These are phyloP conservation scores for Helicoverpa zea DNA, from an alignment of 1,140 invertebrate species.

Conservation along the genomic window DNA sequence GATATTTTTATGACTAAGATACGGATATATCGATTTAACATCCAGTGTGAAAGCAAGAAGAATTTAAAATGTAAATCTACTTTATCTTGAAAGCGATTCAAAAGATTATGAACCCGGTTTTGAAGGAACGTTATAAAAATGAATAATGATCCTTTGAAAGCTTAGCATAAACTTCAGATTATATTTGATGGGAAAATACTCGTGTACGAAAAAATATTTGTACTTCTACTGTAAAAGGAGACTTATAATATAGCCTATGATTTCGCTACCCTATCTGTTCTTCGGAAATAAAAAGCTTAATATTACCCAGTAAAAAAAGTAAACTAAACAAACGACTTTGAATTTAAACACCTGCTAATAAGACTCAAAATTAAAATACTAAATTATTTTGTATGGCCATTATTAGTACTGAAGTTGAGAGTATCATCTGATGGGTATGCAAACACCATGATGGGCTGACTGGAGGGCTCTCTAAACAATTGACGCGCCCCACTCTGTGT, in stretches of 20 bases:
- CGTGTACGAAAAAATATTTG: neutral
- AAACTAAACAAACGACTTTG: too few relatives aligned
- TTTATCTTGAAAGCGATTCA: neutral
- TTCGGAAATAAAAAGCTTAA: too few relatives aligned
- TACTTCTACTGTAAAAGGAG: neutral
- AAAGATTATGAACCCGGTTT: neutral
- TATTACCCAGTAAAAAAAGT: too few relatives aligned
- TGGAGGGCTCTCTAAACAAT: conserved; percentile 39
- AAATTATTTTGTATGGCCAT: too few relatives aligned
- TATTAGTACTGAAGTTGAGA: neutral
- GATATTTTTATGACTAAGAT: conserved; percentile 5
- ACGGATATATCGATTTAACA: conserved; percentile 10
- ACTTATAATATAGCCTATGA: too few relatives aligned
- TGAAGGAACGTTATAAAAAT: neutral
- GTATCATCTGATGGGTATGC: conserved; percentile 14
- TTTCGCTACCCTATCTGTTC: too few relatives aligned
- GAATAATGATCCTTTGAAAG: neutral
- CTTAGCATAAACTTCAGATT: neutral
- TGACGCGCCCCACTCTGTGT: conserved; percentile 25
- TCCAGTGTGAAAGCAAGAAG: neutral
- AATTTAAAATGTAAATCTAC: neutral
- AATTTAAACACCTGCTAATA: too few relatives aligned
- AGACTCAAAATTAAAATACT: too few relatives aligned
- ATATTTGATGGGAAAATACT: neutral
- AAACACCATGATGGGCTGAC: conserved; percentile 10